A percentile compares a stretch with the other conserved stretches of the same genome.
Evolutionary conservation across 1,140 invertebrate genomes (phyloP).

Genomic region (Ceratosolen solmsi): DNA sequence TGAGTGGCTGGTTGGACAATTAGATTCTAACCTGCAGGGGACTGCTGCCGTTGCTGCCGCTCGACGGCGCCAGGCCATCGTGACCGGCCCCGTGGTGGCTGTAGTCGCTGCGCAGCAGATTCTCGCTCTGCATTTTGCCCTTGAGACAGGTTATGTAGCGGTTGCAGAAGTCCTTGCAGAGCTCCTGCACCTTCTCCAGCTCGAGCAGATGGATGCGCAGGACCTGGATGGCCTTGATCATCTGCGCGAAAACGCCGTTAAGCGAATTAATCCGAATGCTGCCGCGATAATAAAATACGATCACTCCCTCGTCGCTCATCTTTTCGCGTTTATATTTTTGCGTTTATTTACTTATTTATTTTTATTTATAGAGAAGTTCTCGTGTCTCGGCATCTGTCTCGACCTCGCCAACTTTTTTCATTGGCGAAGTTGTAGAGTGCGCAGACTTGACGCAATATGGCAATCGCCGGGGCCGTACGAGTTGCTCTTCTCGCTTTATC

Average conservation of each 20-base stretch:
- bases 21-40: slow-evolving; percentile 70
- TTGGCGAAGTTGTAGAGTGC: too few species aligned
- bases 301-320: neutral
- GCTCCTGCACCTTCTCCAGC: slow-evolving; percentile 95
- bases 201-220: slow-evolving; percentile 96
- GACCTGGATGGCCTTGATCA: slow-evolving; percentile 98
- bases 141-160: slow-evolving; percentile 96
- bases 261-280: neutral
- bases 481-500: neutral
- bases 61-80: slow-evolving; percentile 75
- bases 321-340: neutral
- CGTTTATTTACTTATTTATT: too few species aligned
- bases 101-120: slow-evolving; percentile 86
- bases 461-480: too few species aligned
- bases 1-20: too few species aligned
- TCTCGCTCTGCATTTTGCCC: slow-evolving; percentile 97
- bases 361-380: too few species aligned
- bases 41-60: slow-evolving; percentile 75
- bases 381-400: too few species aligned
- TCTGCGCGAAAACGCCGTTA: slow-evolving; percentile 74
- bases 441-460: too few species aligned
- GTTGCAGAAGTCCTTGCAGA: slow-evolving; percentile 97
- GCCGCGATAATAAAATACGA: slow-evolving; percentile 26
- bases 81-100: slow-evolving; percentile 69
- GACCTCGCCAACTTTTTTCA: too few species aligned